Evolutionary conservation across 2,888 invertebrate genomes (phyloP).

Genomic region (Noctua comes): DNA sequence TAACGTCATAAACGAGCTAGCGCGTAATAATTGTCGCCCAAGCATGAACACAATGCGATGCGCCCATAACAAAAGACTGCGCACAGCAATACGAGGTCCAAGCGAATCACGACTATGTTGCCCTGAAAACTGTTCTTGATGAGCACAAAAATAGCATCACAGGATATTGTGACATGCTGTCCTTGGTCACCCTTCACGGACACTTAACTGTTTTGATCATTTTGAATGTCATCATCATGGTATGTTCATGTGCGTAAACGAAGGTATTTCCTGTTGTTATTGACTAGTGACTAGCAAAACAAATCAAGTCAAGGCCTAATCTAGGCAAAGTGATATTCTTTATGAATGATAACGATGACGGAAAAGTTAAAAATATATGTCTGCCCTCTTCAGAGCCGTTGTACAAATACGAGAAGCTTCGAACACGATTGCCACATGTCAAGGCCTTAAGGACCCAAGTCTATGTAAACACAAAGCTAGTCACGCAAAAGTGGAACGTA

Average conservation of each 20-base stretch:
- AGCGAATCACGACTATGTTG: conserved; percentile 57
- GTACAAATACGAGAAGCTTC: neutral
- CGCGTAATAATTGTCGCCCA: conserved; percentile 75
- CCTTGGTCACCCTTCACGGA: conserved; percentile 75
- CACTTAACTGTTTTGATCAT: conserved; percentile 66
- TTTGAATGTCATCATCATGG: conserved; percentile 58
- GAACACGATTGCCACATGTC: neutral
- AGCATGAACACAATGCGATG: conserved; percentile 80
- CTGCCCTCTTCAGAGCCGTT: neutral
- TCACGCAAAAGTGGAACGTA: conserved; percentile 43
- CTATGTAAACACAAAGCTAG: conserved; percentile 4
- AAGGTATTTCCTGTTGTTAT: conserved; percentile 35
- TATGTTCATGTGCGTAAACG: conserved; percentile 39
- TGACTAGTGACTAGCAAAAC: conserved; percentile 14
- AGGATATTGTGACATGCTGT: conserved; percentile 55
- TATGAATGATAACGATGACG: neutral
- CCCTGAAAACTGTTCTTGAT: conserved; percentile 31
- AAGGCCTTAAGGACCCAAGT: neutral
- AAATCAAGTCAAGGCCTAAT: neutral
- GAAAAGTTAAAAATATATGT: neutral
- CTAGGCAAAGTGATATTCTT: neutral
- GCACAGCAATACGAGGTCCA: conserved; percentile 43
- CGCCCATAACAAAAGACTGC: conserved; percentile 54
- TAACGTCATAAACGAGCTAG: conserved; percentile 58
- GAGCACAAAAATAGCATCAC: conserved; percentile 38